Evolutionary conservation across 2,113 vertebrate genomes (phyloP).

Genomic region (Dasyornis broadbenti): DNA sequence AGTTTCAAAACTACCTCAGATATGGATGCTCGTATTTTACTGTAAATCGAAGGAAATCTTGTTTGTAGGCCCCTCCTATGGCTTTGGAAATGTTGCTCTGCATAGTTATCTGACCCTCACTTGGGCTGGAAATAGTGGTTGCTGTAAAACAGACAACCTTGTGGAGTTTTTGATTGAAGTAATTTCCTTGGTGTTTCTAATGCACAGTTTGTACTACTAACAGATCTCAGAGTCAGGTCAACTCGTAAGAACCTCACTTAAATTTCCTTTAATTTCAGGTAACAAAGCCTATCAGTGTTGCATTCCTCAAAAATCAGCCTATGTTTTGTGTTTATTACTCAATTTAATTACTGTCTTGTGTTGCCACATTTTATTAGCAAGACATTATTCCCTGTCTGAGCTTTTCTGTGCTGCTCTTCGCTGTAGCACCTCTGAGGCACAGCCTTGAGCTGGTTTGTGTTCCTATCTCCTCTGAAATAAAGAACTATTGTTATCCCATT

Average conservation of each 20-base stretch:
- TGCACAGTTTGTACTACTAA: background rate
- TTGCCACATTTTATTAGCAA: background rate
- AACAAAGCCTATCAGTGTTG: background rate
- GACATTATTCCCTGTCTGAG: background rate
- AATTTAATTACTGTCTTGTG: background rate
- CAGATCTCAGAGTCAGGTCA: background rate
- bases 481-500: constrained; percentile 62
- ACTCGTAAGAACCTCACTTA: background rate
- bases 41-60: background rate
- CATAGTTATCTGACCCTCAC: background rate
- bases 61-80: background rate
- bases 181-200: background rate
- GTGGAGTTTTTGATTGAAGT: background rate
- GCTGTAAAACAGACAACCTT: background rate
- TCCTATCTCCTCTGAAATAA: constrained; percentile 43
- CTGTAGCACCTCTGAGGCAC: background rate
- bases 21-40: background rate
- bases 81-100: background rate
- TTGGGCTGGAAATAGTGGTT: background rate
- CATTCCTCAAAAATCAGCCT: background rate
- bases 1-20: background rate
- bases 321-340: background rate
- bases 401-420: constrained; percentile 3
- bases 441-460: background rate
- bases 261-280: background rate